A percentile compares a stretch with the other conserved stretches of the same genome.
Evolutionary conservation across 2,888 invertebrate genomes (phyloP).

Genomic region (Caenorhabditis uteleia): DNA sequence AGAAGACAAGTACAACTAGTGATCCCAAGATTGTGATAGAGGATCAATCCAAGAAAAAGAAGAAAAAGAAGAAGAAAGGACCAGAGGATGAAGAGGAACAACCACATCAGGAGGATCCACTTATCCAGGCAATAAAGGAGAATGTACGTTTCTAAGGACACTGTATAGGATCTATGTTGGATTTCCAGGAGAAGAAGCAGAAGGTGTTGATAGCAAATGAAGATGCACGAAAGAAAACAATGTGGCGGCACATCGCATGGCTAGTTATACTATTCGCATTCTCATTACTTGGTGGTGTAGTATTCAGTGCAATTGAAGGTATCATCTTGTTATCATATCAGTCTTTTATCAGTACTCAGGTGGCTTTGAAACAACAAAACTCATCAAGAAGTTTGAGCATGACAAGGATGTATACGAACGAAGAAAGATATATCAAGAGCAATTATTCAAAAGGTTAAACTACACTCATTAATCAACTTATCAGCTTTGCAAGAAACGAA

Average conservation of each 20-base stretch:
- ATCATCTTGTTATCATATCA: neutral
- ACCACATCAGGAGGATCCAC: constrained; percentile 36
- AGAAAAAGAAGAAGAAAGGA: constrained; percentile 41
- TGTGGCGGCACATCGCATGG: constrained; percentile 54
- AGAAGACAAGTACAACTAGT: constrained; percentile 5
- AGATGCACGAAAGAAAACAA: constrained; percentile 50
- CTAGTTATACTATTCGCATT: constrained; percentile 53
- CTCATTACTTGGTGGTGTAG: constrained; percentile 52
- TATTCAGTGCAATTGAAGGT: constrained; percentile 61
- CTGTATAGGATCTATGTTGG: neutral
- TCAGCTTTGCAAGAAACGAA: neutral
- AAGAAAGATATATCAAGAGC: constrained; percentile 50
- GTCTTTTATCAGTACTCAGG: constrained; percentile 45
- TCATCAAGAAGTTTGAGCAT: constrained; percentile 45
- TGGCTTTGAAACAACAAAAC: constrained; percentile 44
- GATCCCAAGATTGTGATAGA: constrained; percentile 32
- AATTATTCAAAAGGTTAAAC: constrained; percentile 47
- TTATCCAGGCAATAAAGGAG: constrained; percentile 18
- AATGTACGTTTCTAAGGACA: constrained; percentile 5
- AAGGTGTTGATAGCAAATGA: constrained; percentile 45
- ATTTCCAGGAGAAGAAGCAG: constrained; percentile 32
- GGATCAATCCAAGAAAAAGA: constrained; percentile 28
- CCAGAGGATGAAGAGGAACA: constrained; percentile 29
- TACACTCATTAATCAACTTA: neutral
- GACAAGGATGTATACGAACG: constrained; percentile 51